Evolutionary conservation across 2,888 invertebrate genomes (phyloP).

Genomic region (Lepidonotus clava): DNA sequence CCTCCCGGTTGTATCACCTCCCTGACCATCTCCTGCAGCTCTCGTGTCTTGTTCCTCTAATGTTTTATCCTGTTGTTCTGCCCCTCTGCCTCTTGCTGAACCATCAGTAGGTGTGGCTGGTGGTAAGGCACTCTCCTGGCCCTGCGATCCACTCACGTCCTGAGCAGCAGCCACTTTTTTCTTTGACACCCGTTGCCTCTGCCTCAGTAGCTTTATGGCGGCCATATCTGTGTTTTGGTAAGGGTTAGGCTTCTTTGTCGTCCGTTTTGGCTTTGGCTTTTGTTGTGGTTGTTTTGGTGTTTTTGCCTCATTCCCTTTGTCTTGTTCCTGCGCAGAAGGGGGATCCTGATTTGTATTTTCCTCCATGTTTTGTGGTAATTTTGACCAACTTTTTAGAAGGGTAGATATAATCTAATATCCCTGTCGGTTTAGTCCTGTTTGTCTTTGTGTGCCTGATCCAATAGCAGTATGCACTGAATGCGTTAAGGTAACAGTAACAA

Average conservation of each 20-base stretch:
- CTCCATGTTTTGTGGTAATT: not conserved
- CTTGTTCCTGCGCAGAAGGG: not conserved
- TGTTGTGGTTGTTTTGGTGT: not conserved
- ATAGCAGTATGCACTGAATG: no score
- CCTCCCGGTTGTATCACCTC: not conserved
- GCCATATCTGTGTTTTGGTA: constrained; percentile 15
- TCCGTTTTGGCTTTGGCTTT: not conserved
- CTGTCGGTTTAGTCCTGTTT: not conserved
- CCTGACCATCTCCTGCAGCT: not conserved
- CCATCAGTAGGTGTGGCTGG: not conserved
- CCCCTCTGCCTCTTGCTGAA: not conserved
- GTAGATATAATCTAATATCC: not conserved
- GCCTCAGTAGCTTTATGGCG: constrained; percentile 1
- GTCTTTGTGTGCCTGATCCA: no score
- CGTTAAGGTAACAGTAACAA: no score
- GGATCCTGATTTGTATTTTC: not conserved
- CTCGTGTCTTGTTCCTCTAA: not conserved
- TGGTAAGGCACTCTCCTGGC: not conserved
- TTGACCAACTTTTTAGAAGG: not conserved
- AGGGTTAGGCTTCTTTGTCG: constrained; percentile 6
- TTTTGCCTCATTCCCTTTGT: not conserved
- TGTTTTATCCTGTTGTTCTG: not conserved
- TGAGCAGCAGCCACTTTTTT: not conserved
- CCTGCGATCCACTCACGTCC: not conserved
- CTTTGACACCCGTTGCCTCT: not conserved